Evolutionary conservation across 2,113 vertebrate species (phyloP).

Genomic region (Colius striatus): DNA sequence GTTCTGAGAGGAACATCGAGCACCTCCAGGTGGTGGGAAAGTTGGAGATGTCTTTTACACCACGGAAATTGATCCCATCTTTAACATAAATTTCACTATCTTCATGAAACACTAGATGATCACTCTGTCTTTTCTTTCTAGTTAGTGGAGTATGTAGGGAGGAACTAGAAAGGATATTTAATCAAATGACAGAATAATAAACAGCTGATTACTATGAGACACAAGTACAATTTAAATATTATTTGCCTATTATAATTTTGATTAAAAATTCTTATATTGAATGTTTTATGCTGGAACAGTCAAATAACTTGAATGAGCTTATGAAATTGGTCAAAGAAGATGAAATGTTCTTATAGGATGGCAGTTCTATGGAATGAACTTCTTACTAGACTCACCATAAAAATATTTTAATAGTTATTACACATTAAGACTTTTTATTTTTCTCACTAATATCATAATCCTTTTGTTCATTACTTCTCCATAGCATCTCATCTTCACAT

Average conservation of each 20-base stretch:
- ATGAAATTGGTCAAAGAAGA: not conserved
- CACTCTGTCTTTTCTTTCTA: not conserved
- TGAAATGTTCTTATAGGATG: not conserved
- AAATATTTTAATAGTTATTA: not conserved
- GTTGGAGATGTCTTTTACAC: not conserved
- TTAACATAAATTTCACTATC: not conserved
- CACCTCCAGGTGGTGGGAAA: not conserved
- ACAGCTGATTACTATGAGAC: not conserved
- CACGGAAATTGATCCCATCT: not conserved
- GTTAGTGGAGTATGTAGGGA: not conserved
- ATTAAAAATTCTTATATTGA: not conserved
- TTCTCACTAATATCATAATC: not conserved
- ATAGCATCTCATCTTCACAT: not conserved
- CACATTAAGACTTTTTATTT: not conserved
- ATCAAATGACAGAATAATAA: constrained; percentile 18
- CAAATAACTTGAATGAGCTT: not conserved
- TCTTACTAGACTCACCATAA: not conserved
- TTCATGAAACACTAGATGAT: not conserved
- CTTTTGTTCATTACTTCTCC: not conserved
- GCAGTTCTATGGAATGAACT: not conserved
- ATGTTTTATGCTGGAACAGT: not conserved
- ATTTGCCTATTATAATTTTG: constrained; percentile 6
- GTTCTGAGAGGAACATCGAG: not conserved
- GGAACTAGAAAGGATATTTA: constrained; percentile 12
- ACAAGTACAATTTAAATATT: not conserved